These are phyloP conservation scores for Clarias pachynema DNA, from an alignment of 2,797 vertebrate genomes.

Conservation along the genomic window DNA sequence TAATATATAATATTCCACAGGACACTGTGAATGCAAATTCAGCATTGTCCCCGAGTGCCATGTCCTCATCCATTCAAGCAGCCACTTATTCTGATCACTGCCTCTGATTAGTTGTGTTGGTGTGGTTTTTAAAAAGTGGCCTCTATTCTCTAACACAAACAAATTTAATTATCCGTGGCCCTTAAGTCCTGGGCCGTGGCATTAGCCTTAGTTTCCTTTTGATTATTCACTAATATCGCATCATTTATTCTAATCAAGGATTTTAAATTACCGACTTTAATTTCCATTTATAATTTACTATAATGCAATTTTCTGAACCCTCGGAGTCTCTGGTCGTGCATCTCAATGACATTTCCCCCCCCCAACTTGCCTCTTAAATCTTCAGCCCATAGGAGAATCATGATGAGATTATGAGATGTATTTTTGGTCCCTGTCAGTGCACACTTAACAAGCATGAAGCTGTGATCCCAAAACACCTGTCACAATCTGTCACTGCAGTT, in stretches of 20 bases:
- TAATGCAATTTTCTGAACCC: constrained; percentile 34
- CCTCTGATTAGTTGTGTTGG: constrained; percentile 30
- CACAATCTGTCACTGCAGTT: constrained; percentile 15
- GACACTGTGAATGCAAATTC: not conserved
- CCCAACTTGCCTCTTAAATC: constrained; percentile 13
- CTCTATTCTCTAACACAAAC: constrained; percentile 43
- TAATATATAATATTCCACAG: not conserved
- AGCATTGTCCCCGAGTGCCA: not conserved
- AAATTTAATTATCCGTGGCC: constrained; percentile 38
- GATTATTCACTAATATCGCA: constrained; percentile 47
- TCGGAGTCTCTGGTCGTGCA: constrained; percentile 11
- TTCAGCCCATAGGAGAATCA: constrained; percentile 12
- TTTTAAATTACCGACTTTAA: constrained; percentile 40
- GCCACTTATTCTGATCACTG: constrained; percentile 32
- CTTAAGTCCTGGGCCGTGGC: constrained; percentile 38
- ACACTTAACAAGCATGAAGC: constrained; percentile 14
- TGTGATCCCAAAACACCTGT: constrained; percentile 35
- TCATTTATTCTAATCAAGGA: constrained; percentile 48
- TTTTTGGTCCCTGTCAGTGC: constrained; percentile 3
- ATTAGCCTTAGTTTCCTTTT: constrained; percentile 39
- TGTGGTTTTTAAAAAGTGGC: constrained; percentile 41
- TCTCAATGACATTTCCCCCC: constrained; percentile 19
- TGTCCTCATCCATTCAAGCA: constrained; percentile 26
- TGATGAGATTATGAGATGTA: constrained; percentile 12
- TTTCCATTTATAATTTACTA: constrained; percentile 46